Base-by-base conservation (phyloP, 1,140 invertebrate species). In the Acromyrmex heyeri region DNA sequence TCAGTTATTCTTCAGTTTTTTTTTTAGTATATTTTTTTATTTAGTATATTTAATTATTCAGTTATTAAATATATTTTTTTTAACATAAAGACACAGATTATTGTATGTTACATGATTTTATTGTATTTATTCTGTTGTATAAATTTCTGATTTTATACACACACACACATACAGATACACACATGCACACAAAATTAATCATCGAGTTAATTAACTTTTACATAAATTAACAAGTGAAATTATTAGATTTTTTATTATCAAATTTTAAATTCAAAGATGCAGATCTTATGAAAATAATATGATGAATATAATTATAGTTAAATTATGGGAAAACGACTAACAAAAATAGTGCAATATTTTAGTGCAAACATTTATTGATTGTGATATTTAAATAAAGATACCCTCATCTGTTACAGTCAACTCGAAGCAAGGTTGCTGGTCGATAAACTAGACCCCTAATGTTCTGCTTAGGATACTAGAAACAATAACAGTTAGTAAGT, bases 401-500 rank as follows among this genome's bases (percentile, higher is more conserved):
- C 55, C 79, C 14, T 73, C 67, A 59, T 73, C 18, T 82, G 79
- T 82, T 82, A 73, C 7, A 73, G 55, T 82, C 79, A 73, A 50
- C 1, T 2, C 10, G 7, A 59, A 79, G 48, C 62, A 69, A 34
- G 67, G 27, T 44, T 82, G 79, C 14, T 82, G 34, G 79, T 82
- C 79, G 79, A 82, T 82, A 82, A 82, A 61, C 79, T 73, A 82
- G 79, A 72, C 55, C 48, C 24, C 67, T 59, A 18, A 48, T 27
- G 24, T 7, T 82, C 6, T 73, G 8, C 38, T n/a, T 16, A 48
- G 18, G 34, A 12, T 82, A 48, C 18, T 34, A 16, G 0, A n/a
- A 55, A 24, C 30, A 44, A 18, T 57, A 27, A 6, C 12, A 67
- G 61, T 72, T 61, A 59, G 18, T 57, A 70, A 70, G 34, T 70